Evolutionary conservation across 2,888 invertebrate genomes (phyloP), one percentile per base, ranked within the genome.

Genomic region (Oegoconia quadripuncta): DNA sequence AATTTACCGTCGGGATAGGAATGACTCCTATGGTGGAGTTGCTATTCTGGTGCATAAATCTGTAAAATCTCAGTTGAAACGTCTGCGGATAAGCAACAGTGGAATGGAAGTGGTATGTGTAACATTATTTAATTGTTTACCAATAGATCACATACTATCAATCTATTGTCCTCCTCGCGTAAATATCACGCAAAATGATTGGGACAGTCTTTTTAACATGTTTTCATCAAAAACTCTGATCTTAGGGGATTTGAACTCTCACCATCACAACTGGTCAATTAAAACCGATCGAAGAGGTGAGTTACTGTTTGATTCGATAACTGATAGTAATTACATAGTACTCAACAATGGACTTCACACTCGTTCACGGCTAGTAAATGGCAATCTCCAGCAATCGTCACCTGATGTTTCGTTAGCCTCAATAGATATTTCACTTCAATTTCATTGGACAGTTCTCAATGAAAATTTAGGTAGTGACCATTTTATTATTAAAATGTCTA

Each of bases 401-500:
- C 34, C 34, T 3, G 34, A 22, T 8, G 6, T 34, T 11, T 39
- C 33, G 9, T 20, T 39, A 7, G 32, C 28, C 1, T 37, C 43
- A 8, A 2, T 26, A 3, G 37, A 44, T 15, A 18, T 44, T 13
- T 36, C 39, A 1, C 5, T 28, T 11, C 25, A 34, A 1, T 26
- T 43, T 14, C 2, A 18, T 1, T 39, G 34, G 32, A 23, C 3
- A 9, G 25, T 35, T 8, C 14, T 20, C 6, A 39, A 40, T 11
- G 41, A 45, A 30, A 20, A 23, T 7, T 12, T 46, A n/a, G 40
- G 42, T 3, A 46, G 45, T 30, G 45, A 45, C 13, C 42, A 44
- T 30, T 3, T 16, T 6, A 20, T 37, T 3, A 39, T 43, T 17
- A 39, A 39, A 30, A 36, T 43, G n/a, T 25, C 35, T 11, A 37